Evolutionary conservation across 2,797 vertebrate genomes (phyloP), one percentile per base, ranked within the genome.

Genomic region (Amniataba percoides): DNA sequence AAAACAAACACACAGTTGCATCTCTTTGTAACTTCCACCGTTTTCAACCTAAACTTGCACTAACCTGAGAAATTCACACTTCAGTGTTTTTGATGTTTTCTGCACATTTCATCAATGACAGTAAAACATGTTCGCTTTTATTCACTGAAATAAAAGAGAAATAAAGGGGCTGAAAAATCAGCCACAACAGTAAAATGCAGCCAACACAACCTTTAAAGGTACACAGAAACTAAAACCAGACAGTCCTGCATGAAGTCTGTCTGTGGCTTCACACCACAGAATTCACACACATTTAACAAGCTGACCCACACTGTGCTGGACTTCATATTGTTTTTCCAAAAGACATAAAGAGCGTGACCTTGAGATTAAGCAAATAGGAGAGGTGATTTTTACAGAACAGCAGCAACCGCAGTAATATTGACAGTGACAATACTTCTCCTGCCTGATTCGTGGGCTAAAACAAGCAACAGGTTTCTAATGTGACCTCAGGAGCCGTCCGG

Each of bases 381-480:
- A 59, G 2, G 1, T 53, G 65, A 53, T 59, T 55, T 46, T 19
- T 68, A 27, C 16, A 21, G 19, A 46, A 27, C 16, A 21, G 19
- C 40, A 56, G 40, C 19, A 45, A 51, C 49, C 19, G 10, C 40
- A 57, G 69, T 59, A 83, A 81, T 13, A 81, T 60, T 80, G 83
- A 89, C 83, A 14, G 51, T 82, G 49, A 90, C 60, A 88, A 88
- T 84, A 86, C 57, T 39, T 86, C 83, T 31, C 66, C 69, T 60
- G 71, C 67, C 71, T 68, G 72, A 65, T 55, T 60, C 48, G 14
- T 7, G 40, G 13, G 15, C 14, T 59, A 23, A 82, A 75, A 80
- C 59, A 77, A 74, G 21, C 25, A 53, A 21, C 1, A 46, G 27
- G 69, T 57, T 31, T 69, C 10, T 62, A 65, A 3, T 15, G 51